Evolutionary conservation across 2,888 invertebrate species (phyloP).

Genomic region (Pseudococcus jackbeardsleyi): DNA sequence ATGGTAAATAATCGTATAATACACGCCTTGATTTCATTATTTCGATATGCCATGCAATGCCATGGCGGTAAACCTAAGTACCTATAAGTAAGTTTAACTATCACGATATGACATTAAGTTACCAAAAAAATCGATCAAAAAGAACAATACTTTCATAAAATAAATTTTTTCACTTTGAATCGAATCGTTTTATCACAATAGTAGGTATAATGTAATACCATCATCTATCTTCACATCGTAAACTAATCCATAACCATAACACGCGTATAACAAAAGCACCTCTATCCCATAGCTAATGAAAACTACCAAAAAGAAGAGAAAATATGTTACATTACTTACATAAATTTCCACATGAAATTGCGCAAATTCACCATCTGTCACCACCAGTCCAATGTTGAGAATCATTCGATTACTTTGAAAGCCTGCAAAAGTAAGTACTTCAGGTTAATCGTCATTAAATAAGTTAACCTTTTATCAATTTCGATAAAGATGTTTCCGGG

Average conservation of each 20-base stretch:
- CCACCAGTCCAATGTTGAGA: not conserved
- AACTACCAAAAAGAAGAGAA: not conserved
- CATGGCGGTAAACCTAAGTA: not conserved
- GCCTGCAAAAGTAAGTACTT: conserved; percentile 47
- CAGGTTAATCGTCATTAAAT: conserved; percentile 50
- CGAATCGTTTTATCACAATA: not conserved
- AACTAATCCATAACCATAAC: conserved; percentile 2
- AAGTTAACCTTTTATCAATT: conserved; percentile 45
- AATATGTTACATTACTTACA: not conserved
- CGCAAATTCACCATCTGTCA: conserved; percentile 4
- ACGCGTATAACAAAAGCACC: not conserved
- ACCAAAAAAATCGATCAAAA: conserved; percentile 11
- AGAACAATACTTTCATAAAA: not conserved
- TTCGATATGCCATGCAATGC: not conserved
- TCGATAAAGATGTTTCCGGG: conserved; percentile 55
- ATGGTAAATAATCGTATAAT: not conserved
- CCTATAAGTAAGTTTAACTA: not conserved
- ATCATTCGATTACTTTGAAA: conserved; percentile 35
- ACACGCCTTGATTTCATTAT: not conserved
- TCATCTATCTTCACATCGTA: not conserved
- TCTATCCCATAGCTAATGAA: not conserved
- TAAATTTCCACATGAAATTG: not conserved
- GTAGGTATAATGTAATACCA: not conserved
- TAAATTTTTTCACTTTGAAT: not conserved
- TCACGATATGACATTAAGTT: conserved; percentile 8